Conservation (phyloP, 2,888 invertebrate genomes). For the Athripsodes cinereus region DNA sequence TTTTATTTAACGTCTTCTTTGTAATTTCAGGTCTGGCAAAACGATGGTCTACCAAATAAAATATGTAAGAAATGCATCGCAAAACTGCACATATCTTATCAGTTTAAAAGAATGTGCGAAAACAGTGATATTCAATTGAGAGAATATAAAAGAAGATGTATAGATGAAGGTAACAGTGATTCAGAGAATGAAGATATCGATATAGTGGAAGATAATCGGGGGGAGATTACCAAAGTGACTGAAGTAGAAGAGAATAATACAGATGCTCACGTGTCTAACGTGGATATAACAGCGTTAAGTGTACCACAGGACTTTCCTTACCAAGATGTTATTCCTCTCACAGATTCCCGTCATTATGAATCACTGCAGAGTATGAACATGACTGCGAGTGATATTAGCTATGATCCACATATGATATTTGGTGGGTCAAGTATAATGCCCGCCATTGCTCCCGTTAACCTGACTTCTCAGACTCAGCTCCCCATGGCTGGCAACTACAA, state of each 20-base stretch:
- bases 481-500: slow-evolving; percentile 17
- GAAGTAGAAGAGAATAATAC: not conserved
- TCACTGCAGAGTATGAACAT: slow-evolving; percentile 19
- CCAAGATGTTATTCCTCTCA: slow-evolving; percentile 7
- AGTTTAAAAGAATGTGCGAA: slow-evolving; percentile 43
- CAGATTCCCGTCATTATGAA: slow-evolving; percentile 20
- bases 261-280: not conserved
- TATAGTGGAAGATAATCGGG: slow-evolving; percentile 5
- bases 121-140: slow-evolving; percentile 41
- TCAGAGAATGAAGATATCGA: slow-evolving; percentile 10
- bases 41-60: slow-evolving; percentile 41
- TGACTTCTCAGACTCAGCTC: slow-evolving; percentile 18
- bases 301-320: slow-evolving; percentile 11
- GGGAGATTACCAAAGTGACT: slow-evolving; percentile 1
- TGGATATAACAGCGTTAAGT: slow-evolving; percentile 9
- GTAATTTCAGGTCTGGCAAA: slow-evolving; percentile 39
- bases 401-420: slow-evolving; percentile 20
- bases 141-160: slow-evolving; percentile 32
- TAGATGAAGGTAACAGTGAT: slow-evolving; percentile 21
- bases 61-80: slow-evolving; percentile 44
- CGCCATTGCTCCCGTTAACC: slow-evolving; percentile 19
- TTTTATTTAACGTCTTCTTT: not conserved
- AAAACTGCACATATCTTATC: slow-evolving; percentile 41
- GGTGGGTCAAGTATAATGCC: slow-evolving; percentile 15
- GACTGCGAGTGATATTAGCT: slow-evolving; percentile 9